Evolutionary conservation across 1,140 invertebrate species (phyloP).

Genomic region (Pseudomyrmex dendroicus): DNA sequence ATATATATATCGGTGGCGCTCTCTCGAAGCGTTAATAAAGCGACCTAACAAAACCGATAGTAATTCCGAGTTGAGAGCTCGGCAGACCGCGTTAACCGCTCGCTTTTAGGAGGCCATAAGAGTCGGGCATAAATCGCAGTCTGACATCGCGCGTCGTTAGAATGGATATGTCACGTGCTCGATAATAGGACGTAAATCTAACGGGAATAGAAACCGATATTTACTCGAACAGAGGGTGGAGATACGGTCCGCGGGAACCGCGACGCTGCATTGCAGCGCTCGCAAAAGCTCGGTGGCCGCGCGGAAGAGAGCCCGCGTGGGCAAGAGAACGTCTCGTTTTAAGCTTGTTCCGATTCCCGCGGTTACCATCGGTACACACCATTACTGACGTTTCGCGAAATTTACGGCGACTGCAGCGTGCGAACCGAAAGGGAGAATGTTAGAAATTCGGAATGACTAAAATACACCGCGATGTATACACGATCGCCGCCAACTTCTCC

Average conservation of each 20-base stretch:
- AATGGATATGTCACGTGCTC: slow-evolving; percentile 26
- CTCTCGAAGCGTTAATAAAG: slow-evolving; percentile 20
- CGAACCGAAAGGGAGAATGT: slow-evolving; percentile 13
- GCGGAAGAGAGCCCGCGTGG: neutral
- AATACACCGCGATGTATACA: neutral
- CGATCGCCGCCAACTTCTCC: neutral
- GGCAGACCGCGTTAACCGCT: slow-evolving; percentile 22
- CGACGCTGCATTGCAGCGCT: neutral
- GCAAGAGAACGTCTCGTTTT: slow-evolving; percentile 18
- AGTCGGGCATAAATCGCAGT: slow-evolving; percentile 24
- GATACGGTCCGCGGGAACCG: slow-evolving; percentile 7
- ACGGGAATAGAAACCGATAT: slow-evolving; percentile 25
- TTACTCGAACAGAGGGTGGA: slow-evolving; percentile 9
- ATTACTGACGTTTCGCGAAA: slow-evolving; percentile 43
- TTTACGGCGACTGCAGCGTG: slow-evolving; percentile 23
- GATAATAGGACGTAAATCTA: slow-evolving; percentile 50
- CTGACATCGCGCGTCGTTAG: neutral
- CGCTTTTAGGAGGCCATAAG: slow-evolving; percentile 39
- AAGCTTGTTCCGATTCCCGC: slow-evolving; percentile 44
- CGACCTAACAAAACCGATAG: slow-evolving; percentile 34
- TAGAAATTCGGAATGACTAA: slow-evolving; percentile 40
- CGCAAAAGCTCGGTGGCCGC: no score
- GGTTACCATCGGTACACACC: slow-evolving; percentile 48
- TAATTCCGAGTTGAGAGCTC: slow-evolving; percentile 48
- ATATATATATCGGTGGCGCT: no score